Evolutionary conservation across 1,140 invertebrate genomes (phyloP).

Genomic region (Cyclina sinensis): DNA sequence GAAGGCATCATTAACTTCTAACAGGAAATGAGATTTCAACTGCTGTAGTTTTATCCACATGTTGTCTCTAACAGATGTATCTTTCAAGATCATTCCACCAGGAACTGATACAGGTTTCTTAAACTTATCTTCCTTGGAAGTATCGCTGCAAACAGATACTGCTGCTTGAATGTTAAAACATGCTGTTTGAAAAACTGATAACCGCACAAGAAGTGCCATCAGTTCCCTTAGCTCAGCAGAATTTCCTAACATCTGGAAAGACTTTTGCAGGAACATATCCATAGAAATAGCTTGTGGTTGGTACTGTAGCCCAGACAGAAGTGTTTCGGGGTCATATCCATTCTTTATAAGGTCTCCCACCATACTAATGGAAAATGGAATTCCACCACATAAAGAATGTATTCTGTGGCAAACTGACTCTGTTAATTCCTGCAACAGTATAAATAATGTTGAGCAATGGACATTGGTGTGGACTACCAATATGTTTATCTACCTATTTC

Average conservation of each 20-base stretch:
- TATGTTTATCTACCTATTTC: too few relatives aligned
- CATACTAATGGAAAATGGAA: conserved; percentile 25
- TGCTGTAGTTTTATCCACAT: background rate
- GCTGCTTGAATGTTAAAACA: conserved; percentile 9
- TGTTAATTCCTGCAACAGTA: background rate
- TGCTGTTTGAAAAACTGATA: conserved; percentile 36
- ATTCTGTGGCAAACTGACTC: background rate
- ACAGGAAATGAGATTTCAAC: conserved; percentile 11
- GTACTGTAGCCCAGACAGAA: background rate
- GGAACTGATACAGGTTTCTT: background rate
- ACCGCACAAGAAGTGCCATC: background rate
- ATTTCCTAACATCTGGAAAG: background rate
- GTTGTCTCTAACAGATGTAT: background rate
- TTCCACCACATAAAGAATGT: conserved; percentile 7
- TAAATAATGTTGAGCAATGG: too few relatives aligned
- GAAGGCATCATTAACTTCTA: background rate
- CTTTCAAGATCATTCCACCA: background rate
- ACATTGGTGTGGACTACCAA: too few relatives aligned
- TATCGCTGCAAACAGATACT: background rate
- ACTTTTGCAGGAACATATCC: background rate
- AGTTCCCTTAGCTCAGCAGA: background rate
- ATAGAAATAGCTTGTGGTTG: background rate
- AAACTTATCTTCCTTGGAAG: background rate
- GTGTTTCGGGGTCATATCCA: background rate
- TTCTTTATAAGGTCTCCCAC: conserved; percentile 4